These are phyloP conservation scores for Azemiops feae DNA, from an alignment of 2,113 vertebrate genomes.

Conservation along the genomic window DNA sequence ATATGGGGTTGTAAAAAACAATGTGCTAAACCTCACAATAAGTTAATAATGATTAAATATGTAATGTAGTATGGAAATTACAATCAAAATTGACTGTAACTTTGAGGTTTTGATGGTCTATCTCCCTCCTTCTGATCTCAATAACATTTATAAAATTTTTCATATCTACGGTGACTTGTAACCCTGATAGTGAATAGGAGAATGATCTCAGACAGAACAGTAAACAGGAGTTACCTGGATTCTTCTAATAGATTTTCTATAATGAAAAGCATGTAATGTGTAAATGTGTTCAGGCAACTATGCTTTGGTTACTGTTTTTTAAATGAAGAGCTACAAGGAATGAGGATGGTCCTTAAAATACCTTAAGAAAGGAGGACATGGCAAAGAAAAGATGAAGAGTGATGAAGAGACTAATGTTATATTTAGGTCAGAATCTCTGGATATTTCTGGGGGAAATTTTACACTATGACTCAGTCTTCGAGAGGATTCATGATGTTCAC, in stretches of 20 bases:
- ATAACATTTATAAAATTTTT: not conserved
- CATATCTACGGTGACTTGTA: not conserved
- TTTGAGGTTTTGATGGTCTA: not conserved
- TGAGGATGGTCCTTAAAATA: not conserved
- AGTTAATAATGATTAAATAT: not conserved
- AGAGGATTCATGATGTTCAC: not conserved
- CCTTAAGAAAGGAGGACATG: not conserved
- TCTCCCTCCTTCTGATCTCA: not conserved
- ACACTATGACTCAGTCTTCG: not conserved
- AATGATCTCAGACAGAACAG: not conserved
- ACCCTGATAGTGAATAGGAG: not conserved
- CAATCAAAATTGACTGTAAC: not conserved
- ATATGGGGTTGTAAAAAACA: too few species aligned
- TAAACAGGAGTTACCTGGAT: not conserved
- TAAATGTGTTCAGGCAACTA: not conserved
- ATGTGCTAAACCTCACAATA: not conserved
- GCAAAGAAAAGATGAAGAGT: not conserved
- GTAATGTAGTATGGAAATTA: not conserved
- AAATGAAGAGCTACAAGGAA: not conserved
- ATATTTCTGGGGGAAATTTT: not conserved
- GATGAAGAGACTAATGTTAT: not conserved
- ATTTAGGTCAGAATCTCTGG: not conserved
- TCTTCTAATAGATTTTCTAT: not conserved
- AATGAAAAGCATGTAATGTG: not conserved
- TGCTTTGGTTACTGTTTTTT: not conserved